Conservation (phyloP, 2,888 invertebrate species). For the Penaeus monodon region DNA sequence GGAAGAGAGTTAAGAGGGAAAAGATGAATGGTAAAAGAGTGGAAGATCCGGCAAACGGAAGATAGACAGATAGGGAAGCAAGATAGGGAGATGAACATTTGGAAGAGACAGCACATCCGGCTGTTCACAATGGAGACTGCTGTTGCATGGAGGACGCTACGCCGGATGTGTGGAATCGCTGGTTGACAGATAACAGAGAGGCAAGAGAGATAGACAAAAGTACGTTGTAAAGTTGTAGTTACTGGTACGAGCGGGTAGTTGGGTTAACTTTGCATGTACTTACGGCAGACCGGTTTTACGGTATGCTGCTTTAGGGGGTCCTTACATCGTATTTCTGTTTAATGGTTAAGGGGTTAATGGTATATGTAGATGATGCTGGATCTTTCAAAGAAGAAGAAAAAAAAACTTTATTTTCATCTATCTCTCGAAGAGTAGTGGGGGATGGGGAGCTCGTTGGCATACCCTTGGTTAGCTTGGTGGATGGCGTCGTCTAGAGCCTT, state of each 20-base stretch:
- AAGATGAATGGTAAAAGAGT: neutral
- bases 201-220: neutral
- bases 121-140: neutral
- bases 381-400: no score
- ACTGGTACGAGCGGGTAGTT: neutral
- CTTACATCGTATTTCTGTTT: no score
- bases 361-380: no score
- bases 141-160: neutral
- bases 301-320: no score
- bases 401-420: neutral
- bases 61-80: neutral
- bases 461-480: neutral
- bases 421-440: neutral
- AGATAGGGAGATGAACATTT: neutral
- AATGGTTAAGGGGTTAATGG: no score
- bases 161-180: neutral
- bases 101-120: neutral
- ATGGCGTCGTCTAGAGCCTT: no score
- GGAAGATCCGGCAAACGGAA: neutral
- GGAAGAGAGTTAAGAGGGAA: no score
- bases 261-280: no score
- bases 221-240: neutral
- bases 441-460: constrained; percentile 1
- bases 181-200: neutral
- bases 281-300: no score